Evolutionary conservation across 1,140 invertebrate species (phyloP).

Genomic region (Orchesella cincta): DNA sequence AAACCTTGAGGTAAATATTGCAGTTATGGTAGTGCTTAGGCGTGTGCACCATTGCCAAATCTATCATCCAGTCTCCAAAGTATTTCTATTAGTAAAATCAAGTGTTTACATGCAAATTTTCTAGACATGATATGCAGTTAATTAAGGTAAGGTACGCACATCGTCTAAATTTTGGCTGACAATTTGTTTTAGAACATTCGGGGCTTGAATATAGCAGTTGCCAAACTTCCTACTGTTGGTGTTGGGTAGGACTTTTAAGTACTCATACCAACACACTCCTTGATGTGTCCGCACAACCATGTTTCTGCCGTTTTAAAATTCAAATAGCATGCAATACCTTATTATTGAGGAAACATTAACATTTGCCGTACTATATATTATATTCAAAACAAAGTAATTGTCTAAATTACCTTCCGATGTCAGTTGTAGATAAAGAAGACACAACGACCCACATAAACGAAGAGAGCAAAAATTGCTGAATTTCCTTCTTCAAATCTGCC

Average conservation of each 20-base stretch:
- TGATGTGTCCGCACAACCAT: conserved; percentile 6
- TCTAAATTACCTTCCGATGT: neutral
- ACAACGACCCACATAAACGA: neutral
- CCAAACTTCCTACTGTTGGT: neutral
- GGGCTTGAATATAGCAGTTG: conserved; percentile 9
- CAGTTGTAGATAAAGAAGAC: neutral
- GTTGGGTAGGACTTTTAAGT: neutral
- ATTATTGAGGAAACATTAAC: too few relatives aligned
- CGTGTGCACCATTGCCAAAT: neutral
- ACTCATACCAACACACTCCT: conserved; percentile 7
- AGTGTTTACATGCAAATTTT: neutral
- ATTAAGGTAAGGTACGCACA: neutral
- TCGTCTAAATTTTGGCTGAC: neutral
- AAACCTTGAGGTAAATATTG: neutral
- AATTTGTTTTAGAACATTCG: neutral
- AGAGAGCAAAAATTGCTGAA: neutral
- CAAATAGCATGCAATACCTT: too few relatives aligned
- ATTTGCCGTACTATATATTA: too few relatives aligned
- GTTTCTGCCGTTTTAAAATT: neutral
- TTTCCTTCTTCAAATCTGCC: neutral
- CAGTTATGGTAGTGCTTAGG: neutral
- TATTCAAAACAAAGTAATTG: neutral
- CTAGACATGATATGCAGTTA: neutral
- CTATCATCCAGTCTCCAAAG: conserved; percentile 2
- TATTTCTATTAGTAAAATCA: conserved; percentile 1